Evolutionary conservation across 2,888 invertebrate genomes (phyloP), one percentile per base, ranked within the genome.

Genomic region (Corythucha ciliata): DNA sequence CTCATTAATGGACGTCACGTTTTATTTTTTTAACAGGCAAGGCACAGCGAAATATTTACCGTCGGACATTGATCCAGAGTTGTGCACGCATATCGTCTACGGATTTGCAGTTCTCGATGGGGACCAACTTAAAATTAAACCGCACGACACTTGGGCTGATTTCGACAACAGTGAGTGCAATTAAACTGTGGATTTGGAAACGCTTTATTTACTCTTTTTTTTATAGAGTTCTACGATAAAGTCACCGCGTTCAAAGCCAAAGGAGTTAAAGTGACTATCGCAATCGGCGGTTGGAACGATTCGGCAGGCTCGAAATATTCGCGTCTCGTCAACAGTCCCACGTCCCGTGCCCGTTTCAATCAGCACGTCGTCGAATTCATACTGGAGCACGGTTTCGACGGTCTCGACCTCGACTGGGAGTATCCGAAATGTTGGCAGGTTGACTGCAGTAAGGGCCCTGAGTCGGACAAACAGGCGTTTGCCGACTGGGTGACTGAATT

Each of bases 261-360:
- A 41, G 62, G 62, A 6, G 53, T 63, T 25, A 63, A 63, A 52
- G 63, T 63, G 18, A 42, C 88, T 0, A 73, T 94, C 2, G 92
- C 92, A 1, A 78, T 94, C 53, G 94, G 94, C 5, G 94, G 93
- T 0, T 93, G 93, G 93, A 92, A 90, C 64, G 91, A 93, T 69
- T 92, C 90, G 0, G 84, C 83, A 0, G 89, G 88, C 3, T 84
- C 87, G 66, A 91, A 91, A 65, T 91, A 91, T 68, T 84, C 88
- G 1, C 76, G 81, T 36, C 70, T 91, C 26, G 89, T 87, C 0
- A 82, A 84, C 66, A 83, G 77, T 63, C 74, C 80, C 0, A 69
- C 76, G 1, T 78, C 85, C 0, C 73, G 90, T 50, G 72, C 76
- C 24, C 76, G 76, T 57, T 92, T 92, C 63, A 76, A 88, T 14